Evolutionary conservation across 1,140 invertebrate species (phyloP), one percentile per base, ranked within the genome.

Genomic region (Drosophila miranda): DNA sequence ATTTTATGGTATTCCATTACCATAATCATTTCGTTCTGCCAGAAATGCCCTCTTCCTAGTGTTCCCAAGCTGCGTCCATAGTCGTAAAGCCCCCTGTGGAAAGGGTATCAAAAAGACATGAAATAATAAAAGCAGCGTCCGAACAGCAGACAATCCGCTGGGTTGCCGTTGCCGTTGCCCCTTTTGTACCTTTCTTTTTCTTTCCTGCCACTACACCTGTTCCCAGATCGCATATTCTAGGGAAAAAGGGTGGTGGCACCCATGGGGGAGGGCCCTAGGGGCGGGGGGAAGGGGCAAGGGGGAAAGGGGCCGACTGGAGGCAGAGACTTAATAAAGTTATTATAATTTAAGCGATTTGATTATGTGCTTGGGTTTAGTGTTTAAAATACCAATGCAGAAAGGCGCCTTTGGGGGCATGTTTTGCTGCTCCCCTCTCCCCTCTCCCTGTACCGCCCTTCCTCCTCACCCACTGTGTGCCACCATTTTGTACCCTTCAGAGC

Each of bases 301-400:
- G 23, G 23, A 0, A 2, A 0, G 0, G 23, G 23, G 23, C 2
- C 5, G 0, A 26, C 48, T 72, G 48, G 13, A 72, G 69, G 70
- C 53, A 30, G 63, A 58, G 80, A 60, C 82, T 87, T 87, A 87
- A 87, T 87, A 87, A 87, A 87, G 82, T 87, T 87, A 87, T 87
- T 87, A 87, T 87, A 87, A 87, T 88, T 87, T 87, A 87, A 87
- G 82, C 82, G 83, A 76, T 87, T 87, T 87, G 82, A 87, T 87
- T 87, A 87, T 87, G 82, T 71, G 82, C 82, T 78, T 58, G 78
- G 82, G 75, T 78, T 38, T 38, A 87, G 83, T 87, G 83, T 82
- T 87, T 87, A 87, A 87, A 87, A 87, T 87, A 87, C 83, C 83
- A 88, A 82, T 78, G 83, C 66, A 87, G 75, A 87, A 78, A 43